These are phyloP conservation scores for Andrena bucephala DNA, from an alignment of 2,888 invertebrate genomes.

Conservation along the genomic window DNA sequence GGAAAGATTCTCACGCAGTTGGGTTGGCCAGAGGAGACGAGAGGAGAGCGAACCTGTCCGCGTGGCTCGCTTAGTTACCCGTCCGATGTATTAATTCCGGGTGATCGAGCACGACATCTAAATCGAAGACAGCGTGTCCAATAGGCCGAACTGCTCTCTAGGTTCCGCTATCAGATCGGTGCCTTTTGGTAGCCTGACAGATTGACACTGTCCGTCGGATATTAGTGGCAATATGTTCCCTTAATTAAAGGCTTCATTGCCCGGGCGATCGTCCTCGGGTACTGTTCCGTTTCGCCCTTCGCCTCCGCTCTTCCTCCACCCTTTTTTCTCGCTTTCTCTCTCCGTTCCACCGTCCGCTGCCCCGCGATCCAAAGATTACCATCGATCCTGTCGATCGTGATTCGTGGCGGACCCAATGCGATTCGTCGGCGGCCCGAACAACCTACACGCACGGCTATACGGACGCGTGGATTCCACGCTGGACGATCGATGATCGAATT, in stretches of 20 bases:
- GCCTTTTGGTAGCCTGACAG: conserved; percentile 81
- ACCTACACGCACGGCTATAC: conserved; percentile 29
- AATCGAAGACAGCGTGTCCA: conserved; percentile 80
- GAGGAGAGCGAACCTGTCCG: conserved; percentile 53
- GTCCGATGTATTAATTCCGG: conserved; percentile 77
- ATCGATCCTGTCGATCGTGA: conserved; percentile 63
- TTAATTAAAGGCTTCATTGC: conserved; percentile 79
- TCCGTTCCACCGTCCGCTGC: conserved; percentile 14
- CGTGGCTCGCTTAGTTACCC: conserved; percentile 63
- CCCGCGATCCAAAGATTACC: conserved; percentile 60
- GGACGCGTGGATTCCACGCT: conserved; percentile 62
- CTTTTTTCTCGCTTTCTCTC: conserved; percentile 5
- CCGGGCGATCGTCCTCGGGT: conserved; percentile 46
- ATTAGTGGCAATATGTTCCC: conserved; percentile 84
- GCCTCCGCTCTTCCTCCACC: conserved; percentile 20
- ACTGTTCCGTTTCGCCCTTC: conserved; percentile 27
- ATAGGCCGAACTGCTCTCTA: conserved; percentile 74
- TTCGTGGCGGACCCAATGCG: conserved; percentile 49
- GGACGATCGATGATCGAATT: conserved; percentile 73
- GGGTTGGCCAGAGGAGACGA: conserved; percentile 29
- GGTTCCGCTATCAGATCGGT: conserved; percentile 76
- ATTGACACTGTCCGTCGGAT: conserved; percentile 82
- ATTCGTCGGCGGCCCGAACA: conserved; percentile 51
- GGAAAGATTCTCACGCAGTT: conserved; percentile 54
- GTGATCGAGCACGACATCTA: conserved; percentile 80